These are phyloP conservation scores for Amazonetta brasiliensis DNA, from an alignment of 2,797 vertebrate species.

Conservation along the genomic window DNA sequence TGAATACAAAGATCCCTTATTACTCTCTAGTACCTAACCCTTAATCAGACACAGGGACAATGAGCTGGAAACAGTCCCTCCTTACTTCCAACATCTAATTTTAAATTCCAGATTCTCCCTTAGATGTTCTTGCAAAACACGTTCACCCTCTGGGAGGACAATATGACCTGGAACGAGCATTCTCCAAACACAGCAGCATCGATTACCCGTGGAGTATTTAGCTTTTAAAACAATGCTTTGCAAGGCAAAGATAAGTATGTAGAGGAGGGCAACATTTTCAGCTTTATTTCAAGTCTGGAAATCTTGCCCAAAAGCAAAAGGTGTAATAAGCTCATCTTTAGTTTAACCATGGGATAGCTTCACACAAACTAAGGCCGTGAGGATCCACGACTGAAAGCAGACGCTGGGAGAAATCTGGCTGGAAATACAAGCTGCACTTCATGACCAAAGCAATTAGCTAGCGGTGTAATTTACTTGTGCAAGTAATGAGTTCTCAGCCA, in stretches of 20 bases:
- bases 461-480: not conserved
- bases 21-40: not conserved
- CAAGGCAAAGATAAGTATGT: not conserved
- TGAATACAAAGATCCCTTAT: not conserved
- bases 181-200: not conserved
- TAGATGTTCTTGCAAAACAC: not conserved
- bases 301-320: not conserved
- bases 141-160: not conserved
- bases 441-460: not conserved
- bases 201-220: not conserved
- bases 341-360: not conserved
- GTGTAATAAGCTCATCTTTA: not conserved
- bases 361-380: not conserved
- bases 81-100: not conserved
- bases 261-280: not conserved
- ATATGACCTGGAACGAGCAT: not conserved
- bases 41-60: not conserved
- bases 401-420: not conserved
- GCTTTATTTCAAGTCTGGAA: not conserved
- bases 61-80: not conserved
- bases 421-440: not conserved
- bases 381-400: not conserved
- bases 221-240: not conserved
- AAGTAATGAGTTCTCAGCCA: not conserved
- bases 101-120: not conserved